Evolutionary conservation across 64 coral and sea anemone species (phyloP), one percentile per base, ranked within the genome.

Genomic region (Montipora capricornis): DNA sequence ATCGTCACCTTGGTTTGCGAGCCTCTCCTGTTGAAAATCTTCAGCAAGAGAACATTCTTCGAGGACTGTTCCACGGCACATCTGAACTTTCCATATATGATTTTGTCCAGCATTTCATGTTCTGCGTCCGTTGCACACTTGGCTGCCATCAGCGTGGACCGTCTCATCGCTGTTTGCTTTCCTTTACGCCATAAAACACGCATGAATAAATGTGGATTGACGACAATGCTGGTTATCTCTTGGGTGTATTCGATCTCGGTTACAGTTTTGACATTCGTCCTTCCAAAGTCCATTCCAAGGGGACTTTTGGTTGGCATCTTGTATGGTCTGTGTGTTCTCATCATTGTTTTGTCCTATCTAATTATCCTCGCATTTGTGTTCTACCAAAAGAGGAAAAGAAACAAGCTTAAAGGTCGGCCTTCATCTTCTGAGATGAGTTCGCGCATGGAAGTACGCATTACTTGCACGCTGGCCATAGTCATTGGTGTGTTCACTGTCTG

Each of bases 71-170:
- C 20, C 4, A 26, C 26, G 26, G 26, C 26, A 26, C 26, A 26
- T 26, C 26, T 26, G 26, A 26, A 26, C 26, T 26, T 26, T 26
- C 26, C 26, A 26, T 26, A 26, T 26, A 26, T 26, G 26, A 26
- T 26, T 26, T 26, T 26, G 26, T 55, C 51, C 51, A 55, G 22
- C 20, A 10, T 80, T 20, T 80, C 78, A 6, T 16, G 16, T 0
- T 55, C 78, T 55, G 49, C 20, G 19, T 84, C 81, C 0, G 57
- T 84, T 6, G 1, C 19, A 0, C 81, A 84, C 26, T 3, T 84
- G 24, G 20, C 58, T 8, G 61, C 81, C 16, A 84, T 84, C 29
- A 84, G 81, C 29, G 29, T 84, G 46, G 81, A 84, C 47, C 81
- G 81, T 47, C 11, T 67, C 13, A 4, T 84, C 5, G 81, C 81